Conservation (phyloP, 1,140 invertebrate species). For the Seison nebaliae region DNA sequence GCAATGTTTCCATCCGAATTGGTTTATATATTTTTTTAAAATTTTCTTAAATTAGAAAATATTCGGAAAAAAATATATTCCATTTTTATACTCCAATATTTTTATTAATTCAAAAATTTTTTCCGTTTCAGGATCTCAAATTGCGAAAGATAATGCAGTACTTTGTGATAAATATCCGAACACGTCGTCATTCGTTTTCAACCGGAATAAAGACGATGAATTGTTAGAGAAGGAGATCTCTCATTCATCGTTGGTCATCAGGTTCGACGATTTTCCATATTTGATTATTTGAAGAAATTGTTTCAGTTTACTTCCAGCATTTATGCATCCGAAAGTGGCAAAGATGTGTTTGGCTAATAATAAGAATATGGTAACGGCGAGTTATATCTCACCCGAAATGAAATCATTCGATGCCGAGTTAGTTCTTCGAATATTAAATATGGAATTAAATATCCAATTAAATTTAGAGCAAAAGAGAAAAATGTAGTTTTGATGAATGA, state of each 20-base stretch:
- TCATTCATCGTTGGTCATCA: constrained; percentile 49
- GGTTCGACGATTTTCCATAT: constrained; percentile 30
- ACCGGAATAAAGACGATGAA: constrained; percentile 43
- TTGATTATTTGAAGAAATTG: constrained; percentile 13
- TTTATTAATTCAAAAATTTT: too few relatives aligned
- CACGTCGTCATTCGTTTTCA: constrained; percentile 49
- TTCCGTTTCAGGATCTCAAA: constrained; percentile 40
- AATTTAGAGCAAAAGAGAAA: constrained; percentile 44
- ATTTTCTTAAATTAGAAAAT: too few relatives aligned
- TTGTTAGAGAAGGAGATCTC: constrained; percentile 42
- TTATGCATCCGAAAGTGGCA: constrained; percentile 52
- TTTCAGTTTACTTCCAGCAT: constrained; percentile 68
- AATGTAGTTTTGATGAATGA: constrained; percentile 75
- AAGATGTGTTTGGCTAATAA: constrained; percentile 53
- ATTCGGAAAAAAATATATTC: not conserved
- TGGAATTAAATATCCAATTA: too few relatives aligned
- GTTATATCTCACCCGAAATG: constrained; percentile 61
- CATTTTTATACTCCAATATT: too few relatives aligned
- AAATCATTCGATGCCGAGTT: constrained; percentile 47
- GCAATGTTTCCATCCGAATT: constrained; percentile 47
- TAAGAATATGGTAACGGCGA: constrained; percentile 79
- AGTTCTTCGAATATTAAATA: constrained; percentile 23
- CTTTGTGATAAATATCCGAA: constrained; percentile 46
- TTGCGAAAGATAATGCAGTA: constrained; percentile 59
- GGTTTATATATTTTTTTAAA: too few relatives aligned